Evolutionary conservation across 2,888 invertebrate species (phyloP).

Genomic region (Hemithea aestivaria): DNA sequence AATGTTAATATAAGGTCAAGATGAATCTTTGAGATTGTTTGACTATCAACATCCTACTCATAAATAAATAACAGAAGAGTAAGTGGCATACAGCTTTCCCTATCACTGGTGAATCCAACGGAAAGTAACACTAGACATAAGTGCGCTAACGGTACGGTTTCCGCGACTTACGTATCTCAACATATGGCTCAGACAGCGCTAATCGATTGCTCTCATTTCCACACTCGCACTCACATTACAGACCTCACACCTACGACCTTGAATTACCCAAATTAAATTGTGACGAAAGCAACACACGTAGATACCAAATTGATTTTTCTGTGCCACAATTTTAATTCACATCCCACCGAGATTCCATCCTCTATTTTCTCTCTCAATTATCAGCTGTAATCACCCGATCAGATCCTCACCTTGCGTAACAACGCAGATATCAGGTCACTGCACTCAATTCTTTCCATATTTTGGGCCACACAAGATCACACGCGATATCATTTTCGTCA

Average conservation of each 20-base stretch:
- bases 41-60: not conserved
- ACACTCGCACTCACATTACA: conserved; percentile 34
- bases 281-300: conserved; percentile 57
- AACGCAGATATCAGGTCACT: conserved; percentile 65
- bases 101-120: conserved; percentile 33
- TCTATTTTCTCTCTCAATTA: conserved; percentile 12
- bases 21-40: no score
- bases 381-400: conserved; percentile 21
- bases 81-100: conserved; percentile 32
- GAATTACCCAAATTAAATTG: conserved; percentile 50
- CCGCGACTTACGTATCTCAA: conserved; percentile 56
- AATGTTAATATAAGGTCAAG: no score
- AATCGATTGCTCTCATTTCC: conserved; percentile 53
- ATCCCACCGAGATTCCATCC: conserved; percentile 23
- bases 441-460: conserved; percentile 78
- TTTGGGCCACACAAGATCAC: conserved; percentile 71
- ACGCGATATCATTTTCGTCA: conserved; percentile 76
- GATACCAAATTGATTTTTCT: conserved; percentile 53
- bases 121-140: conserved; percentile 33
- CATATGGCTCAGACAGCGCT: conserved; percentile 62
- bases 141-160: conserved; percentile 55
- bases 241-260: conserved; percentile 56
- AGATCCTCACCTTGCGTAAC: conserved; percentile 55
- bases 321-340: conserved; percentile 39
- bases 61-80: not conserved